Evolutionary conservation across 2,797 vertebrate genomes (phyloP).

Genomic region (Acestrorhynchus altus): DNA sequence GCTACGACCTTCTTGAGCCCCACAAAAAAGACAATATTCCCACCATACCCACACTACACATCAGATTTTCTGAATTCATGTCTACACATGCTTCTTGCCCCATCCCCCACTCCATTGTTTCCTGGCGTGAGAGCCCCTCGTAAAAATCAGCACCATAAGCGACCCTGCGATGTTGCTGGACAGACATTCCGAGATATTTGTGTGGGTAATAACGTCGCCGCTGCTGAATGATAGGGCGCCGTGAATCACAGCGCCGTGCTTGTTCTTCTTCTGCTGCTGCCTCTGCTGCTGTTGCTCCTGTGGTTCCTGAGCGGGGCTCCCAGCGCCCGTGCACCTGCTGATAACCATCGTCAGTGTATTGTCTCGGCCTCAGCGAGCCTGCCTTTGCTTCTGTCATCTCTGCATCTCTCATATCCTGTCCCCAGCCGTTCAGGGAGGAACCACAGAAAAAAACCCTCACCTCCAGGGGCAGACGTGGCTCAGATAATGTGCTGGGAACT

Average conservation of each 20-base stretch:
- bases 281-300: background rate
- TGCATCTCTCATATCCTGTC: constrained; percentile 60
- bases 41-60: background rate
- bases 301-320: constrained; percentile 1
- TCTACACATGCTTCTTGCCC: background rate
- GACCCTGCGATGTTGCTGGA: constrained; percentile 20
- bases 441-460: background rate
- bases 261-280: background rate
- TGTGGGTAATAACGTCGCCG: constrained; percentile 31
- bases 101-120: too few species aligned
- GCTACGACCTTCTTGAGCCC: too few species aligned
- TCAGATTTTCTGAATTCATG: background rate
- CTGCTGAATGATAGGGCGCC: constrained; percentile 25
- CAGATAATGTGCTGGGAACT: constrained; percentile 10
- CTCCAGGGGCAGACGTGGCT: constrained; percentile 6
- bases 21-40: too few species aligned
- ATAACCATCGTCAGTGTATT: constrained; percentile 45
- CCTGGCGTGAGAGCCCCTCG: background rate
- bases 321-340: constrained; percentile 18
- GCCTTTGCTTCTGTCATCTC: constrained; percentile 45
- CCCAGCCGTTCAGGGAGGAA: constrained; percentile 19
- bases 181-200: constrained; percentile 32
- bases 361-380: constrained; percentile 24
- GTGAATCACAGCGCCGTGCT: constrained; percentile 26
- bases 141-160: constrained; percentile 21